Evolutionary conservation across 2,797 vertebrate species (phyloP).

Genomic region (Xyrichtys novacula): DNA sequence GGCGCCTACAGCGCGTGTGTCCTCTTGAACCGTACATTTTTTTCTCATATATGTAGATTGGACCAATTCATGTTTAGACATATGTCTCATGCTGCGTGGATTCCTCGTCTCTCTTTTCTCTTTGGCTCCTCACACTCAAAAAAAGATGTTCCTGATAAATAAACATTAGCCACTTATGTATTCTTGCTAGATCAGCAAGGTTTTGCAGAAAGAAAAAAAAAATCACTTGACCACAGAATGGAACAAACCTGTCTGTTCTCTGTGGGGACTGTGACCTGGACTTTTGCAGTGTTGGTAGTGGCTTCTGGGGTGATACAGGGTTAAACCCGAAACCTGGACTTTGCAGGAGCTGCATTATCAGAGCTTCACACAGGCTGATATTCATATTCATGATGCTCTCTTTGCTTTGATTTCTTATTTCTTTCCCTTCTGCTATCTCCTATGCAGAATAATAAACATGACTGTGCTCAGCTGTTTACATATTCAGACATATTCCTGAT

Average conservation of each 20-base stretch:
- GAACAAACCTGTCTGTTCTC: conserved; percentile 9
- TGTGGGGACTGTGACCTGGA: conserved; percentile 4
- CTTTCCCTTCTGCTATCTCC: conserved; percentile 56
- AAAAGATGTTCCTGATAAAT: conserved; percentile 68
- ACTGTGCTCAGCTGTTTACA: conserved; percentile 75
- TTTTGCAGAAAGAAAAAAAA: conserved; percentile 8
- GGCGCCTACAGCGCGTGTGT: not conserved
- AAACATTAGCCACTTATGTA: conserved; percentile 69
- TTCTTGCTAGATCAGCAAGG: conserved; percentile 58
- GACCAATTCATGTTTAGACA: conserved; percentile 61
- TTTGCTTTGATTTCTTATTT: conserved; percentile 69
- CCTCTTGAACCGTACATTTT: conserved; percentile 46
- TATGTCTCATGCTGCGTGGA: conserved; percentile 40
- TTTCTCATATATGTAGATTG: conserved; percentile 70
- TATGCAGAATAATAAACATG: conserved; percentile 78
- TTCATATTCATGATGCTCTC: conserved; percentile 63
- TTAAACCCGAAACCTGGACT: conserved; percentile 34
- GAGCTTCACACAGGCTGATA: conserved; percentile 39
- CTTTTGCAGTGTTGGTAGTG: not conserved
- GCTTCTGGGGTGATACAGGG: conserved; percentile 18
- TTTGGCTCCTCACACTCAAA: conserved; percentile 32
- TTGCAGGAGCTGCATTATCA: conserved; percentile 38
- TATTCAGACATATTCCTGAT: conserved; percentile 77
- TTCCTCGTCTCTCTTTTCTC: conserved; percentile 33
- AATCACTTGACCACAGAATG: conserved; percentile 39